Percentiles rank a stretch among this genome's conserved stretches.
Conservation (phyloP, 2,888 invertebrate genomes). For the Nephrotoma flavescens region DNA sequence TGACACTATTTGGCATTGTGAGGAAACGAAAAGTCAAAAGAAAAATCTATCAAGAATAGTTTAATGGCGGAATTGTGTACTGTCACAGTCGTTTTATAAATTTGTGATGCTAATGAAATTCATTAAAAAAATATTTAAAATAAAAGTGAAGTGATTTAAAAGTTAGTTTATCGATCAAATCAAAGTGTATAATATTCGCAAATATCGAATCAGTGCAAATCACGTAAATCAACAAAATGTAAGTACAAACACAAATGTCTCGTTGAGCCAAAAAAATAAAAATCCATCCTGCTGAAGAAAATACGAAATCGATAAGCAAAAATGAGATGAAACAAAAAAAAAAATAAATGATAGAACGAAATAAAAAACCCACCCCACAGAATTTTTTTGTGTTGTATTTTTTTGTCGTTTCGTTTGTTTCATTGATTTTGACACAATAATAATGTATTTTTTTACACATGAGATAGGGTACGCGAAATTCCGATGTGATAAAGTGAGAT, state of each 20-base stretch:
- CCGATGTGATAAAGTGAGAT: neutral
- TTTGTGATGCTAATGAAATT: neutral
- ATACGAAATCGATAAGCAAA: neutral
- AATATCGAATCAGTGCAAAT: neutral
- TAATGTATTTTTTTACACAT: neutral
- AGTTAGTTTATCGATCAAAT: neutral
- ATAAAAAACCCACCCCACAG: neutral
- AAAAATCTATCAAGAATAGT: neutral
- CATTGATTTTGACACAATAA: neutral
- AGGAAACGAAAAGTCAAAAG: neutral
- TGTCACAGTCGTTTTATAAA: neutral
- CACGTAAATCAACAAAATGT: neutral
- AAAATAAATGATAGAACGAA: neutral
- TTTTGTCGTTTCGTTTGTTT: neutral
- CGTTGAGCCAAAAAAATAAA: neutral
- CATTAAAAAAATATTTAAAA: neutral
- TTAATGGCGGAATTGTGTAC: constrained; percentile 1
- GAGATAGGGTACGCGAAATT: neutral
- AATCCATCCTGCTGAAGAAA: neutral
- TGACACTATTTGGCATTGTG: neutral
- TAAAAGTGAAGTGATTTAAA: neutral
- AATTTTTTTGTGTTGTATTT: neutral
- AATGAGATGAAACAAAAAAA: neutral
- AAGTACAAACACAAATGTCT: neutral
- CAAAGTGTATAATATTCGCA: neutral